phyloP scores from a whole-genome alignment of 2,113 vertebrate species.

The Vulpes vulpes region DNA sequence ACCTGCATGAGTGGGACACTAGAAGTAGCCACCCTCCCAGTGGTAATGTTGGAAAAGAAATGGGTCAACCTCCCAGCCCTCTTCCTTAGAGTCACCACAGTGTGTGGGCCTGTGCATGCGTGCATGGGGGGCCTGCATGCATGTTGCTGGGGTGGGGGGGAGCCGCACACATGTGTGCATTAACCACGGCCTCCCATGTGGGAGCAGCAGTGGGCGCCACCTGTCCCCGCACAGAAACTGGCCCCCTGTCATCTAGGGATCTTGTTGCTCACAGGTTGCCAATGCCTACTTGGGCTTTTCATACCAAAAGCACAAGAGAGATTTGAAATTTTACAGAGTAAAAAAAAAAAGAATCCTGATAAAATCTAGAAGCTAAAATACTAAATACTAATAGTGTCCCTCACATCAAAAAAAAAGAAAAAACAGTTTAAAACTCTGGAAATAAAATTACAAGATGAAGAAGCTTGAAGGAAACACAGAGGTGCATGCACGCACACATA shows the following conservation, averaged over 20 bases:
- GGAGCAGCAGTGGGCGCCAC: background rate
- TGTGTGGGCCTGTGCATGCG: background rate
- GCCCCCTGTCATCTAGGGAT: background rate
- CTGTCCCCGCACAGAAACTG: background rate
- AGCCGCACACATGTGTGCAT: accelerated
- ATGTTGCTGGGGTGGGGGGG: background rate
- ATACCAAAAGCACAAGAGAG: background rate
- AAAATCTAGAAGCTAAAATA: constrained; percentile 25
- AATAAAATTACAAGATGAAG: constrained; percentile 23
- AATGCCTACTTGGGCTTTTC: background rate
- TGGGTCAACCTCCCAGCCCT: background rate
- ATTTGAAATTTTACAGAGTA: background rate
- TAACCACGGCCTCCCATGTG: background rate
- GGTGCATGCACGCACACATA: background rate
- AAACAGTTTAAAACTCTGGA: constrained; percentile 4
- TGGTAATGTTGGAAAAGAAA: background rate
- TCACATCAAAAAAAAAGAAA: background rate
- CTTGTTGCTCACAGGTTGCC: background rate
- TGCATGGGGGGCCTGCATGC: background rate
- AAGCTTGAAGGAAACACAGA: background rate
- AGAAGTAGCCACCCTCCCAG: background rate
- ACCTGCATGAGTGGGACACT: background rate
- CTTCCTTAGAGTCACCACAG: background rate
- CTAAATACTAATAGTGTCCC: background rate
- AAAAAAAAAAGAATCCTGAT: constrained; percentile 7